A percentile compares a stretch with the other conserved stretches of the same genome.
phyloP scores from a whole-genome alignment of 2,797 vertebrate species.

The Molossus molossus region DNA sequence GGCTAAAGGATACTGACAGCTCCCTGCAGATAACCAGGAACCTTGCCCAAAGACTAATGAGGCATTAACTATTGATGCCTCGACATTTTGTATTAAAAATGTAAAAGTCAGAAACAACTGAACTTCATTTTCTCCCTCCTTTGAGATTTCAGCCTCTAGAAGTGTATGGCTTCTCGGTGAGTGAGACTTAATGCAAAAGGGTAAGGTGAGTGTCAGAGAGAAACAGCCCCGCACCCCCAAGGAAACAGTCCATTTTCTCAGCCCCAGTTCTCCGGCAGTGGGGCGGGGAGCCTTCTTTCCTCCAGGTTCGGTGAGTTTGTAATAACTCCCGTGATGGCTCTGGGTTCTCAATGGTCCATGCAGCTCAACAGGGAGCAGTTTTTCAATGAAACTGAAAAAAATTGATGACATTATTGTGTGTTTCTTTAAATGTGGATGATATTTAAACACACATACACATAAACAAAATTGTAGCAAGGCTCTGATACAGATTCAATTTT shows the following conservation, averaged over 20 bases:
- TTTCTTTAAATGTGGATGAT: constrained; percentile 1
- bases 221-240: background rate
- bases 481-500: constrained; percentile 11
- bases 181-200: background rate
- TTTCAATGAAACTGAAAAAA: background rate
- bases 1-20: background rate
- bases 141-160: background rate
- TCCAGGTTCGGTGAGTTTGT: background rate
- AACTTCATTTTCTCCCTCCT: background rate
- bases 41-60: background rate
- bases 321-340: background rate
- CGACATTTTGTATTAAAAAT: background rate
- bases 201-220: background rate
- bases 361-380: background rate
- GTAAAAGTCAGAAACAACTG: background rate
- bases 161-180: background rate
- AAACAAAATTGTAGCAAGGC: background rate
- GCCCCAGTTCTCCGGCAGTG: background rate
- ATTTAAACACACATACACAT: background rate
- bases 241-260: background rate
- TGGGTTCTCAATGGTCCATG: background rate
- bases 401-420: background rate
- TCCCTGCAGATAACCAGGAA: background rate
- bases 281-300: background rate
- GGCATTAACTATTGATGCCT: background rate